phyloP scores from a whole-genome alignment of 2,888 invertebrate species.

The Ichneumoninae sp. region DNA sequence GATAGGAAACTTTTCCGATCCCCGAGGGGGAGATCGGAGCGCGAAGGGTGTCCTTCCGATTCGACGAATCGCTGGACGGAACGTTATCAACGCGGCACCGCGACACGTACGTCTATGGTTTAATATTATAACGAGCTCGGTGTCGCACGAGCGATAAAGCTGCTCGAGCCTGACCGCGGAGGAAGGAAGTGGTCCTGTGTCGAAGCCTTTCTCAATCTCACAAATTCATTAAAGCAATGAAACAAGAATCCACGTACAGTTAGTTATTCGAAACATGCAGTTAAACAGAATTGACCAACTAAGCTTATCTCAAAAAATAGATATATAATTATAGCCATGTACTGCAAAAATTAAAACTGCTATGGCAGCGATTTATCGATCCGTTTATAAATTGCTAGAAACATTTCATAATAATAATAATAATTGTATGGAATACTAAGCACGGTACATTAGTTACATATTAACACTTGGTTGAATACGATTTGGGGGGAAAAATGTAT shows the following conservation, averaged over 20 bases:
- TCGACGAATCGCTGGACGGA: slow-evolving; percentile 40
- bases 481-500: background rate
- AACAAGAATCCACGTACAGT: background rate
- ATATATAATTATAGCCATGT: background rate
- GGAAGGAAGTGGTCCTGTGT: slow-evolving; percentile 68
- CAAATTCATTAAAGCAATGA: background rate
- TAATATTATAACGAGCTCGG: slow-evolving; percentile 52
- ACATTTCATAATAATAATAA: no score
- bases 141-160: slow-evolving; percentile 38
- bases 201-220: slow-evolving; percentile 41
- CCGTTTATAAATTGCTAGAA: no score
- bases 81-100: slow-evolving; percentile 39
- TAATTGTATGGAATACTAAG: no score
- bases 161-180: slow-evolving; percentile 49
- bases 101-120: slow-evolving; percentile 13
- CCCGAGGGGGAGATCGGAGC: slow-evolving; percentile 23
- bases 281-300: background rate
- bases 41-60: slow-evolving; percentile 43
- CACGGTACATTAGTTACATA: no score
- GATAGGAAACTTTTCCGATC: slow-evolving; percentile 54
- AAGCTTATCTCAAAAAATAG: background rate
- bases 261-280: background rate
- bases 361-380: background rate
- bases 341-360: background rate
- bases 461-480: background rate